A percentile compares a stretch with the other conserved stretches of the same genome.
phyloP scores from a whole-genome alignment of 1,140 invertebrate species.

The Brevipalpus yothersi region DNA sequence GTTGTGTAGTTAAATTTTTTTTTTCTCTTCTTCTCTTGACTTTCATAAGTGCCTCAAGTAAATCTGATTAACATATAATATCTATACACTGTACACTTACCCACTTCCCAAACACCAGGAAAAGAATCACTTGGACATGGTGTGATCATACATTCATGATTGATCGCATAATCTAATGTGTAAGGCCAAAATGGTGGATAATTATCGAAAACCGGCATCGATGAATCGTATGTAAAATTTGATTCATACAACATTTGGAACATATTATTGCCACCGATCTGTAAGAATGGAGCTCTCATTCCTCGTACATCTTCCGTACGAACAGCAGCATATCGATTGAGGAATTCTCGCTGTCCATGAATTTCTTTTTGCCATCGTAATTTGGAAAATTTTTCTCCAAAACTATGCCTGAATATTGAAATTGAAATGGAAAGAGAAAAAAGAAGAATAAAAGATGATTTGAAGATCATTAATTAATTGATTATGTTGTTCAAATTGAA shows the following conservation, averaged over 20 bases:
- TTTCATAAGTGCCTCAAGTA: too few relatives aligned
- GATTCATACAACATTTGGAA: slow-evolving; percentile 17
- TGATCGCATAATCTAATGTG: slow-evolving; percentile 42
- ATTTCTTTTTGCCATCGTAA: slow-evolving; percentile 17
- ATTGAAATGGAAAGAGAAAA: neutral
- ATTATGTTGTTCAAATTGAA: neutral
- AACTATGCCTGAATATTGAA: slow-evolving; percentile 16
- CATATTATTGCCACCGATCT: slow-evolving; percentile 20
- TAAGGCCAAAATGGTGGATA: slow-evolving; percentile 57
- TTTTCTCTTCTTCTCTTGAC: too few relatives aligned
- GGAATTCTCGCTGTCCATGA: slow-evolving; percentile 16
- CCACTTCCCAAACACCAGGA: slow-evolving; percentile 27
- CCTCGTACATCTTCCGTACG: slow-evolving; percentile 17
- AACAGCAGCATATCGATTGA: slow-evolving; percentile 16
- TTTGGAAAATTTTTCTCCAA: slow-evolving; percentile 18
- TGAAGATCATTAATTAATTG: neutral
- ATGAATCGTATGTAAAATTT: slow-evolving; percentile 20
- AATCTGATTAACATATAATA: too few relatives aligned
- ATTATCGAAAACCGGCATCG: slow-evolving; percentile 37
- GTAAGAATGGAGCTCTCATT: slow-evolving; percentile 20
- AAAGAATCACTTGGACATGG: slow-evolving; percentile 63
- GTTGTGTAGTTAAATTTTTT: too few relatives aligned
- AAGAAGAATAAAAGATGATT: neutral
- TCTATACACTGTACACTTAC: neutral
- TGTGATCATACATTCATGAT: slow-evolving; percentile 36